A percentile compares a stretch with the other conserved stretches of the same genome.
These are phyloP conservation scores for Eonycteris spelaea DNA, from an alignment of 2,113 vertebrate genomes.

Conservation along the genomic window DNA sequence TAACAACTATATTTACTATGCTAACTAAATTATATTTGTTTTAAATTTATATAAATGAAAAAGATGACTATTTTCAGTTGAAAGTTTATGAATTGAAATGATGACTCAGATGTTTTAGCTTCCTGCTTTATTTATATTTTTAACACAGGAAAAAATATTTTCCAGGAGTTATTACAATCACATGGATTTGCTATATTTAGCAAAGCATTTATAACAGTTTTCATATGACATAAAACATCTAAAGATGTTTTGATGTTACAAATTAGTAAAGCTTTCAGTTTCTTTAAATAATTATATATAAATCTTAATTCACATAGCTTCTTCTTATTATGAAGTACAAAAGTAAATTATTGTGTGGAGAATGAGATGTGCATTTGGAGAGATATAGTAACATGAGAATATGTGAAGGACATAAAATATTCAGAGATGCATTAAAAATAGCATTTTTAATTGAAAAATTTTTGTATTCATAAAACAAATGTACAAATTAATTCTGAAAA, in stretches of 20 bases:
- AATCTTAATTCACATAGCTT: not conserved
- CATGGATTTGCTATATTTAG: not conserved
- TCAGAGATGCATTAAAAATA: not conserved
- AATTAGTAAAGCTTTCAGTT: conserved; percentile 11
- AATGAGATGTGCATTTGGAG: not conserved
- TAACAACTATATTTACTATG: not conserved
- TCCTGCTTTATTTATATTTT: conserved; percentile 9
- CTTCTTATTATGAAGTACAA: not conserved
- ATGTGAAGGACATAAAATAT: not conserved
- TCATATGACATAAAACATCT: conserved; percentile 42
- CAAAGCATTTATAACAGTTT: not conserved
- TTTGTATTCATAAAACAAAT: not conserved
- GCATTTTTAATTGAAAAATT: not conserved
- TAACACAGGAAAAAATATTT: not conserved
- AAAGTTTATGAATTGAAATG: not conserved
- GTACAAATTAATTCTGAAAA: not conserved
- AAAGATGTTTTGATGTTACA: not conserved
- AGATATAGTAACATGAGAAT: not conserved
- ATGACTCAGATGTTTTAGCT: not conserved
- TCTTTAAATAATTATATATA: conserved; percentile 19
- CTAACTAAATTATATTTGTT: conserved; percentile 2
- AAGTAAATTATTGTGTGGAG: not conserved
- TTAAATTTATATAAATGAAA: not conserved
- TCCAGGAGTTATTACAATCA: not conserved
- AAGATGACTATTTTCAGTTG: not conserved